These are phyloP conservation scores for Puma concolor DNA, from an alignment of 2,113 vertebrate genomes.

Conservation along the genomic window DNA sequence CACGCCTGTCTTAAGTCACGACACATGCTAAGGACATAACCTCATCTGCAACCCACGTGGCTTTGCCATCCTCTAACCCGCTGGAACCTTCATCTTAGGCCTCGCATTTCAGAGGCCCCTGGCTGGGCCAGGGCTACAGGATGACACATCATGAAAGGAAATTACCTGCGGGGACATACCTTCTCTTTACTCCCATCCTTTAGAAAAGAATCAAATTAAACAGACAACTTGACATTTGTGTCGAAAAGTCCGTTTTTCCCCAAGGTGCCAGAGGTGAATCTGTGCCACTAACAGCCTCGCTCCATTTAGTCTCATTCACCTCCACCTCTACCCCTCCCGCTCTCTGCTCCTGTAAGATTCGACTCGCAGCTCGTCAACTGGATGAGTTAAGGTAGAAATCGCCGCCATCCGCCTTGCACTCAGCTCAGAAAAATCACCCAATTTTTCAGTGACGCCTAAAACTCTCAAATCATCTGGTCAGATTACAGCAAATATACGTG, in stretches of 20 bases:
- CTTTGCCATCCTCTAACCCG: not conserved
- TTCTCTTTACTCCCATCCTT: not conserved
- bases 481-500: slow-evolving; percentile 53
- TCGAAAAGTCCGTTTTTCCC: not conserved
- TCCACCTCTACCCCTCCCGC: not conserved
- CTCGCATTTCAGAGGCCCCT: not conserved
- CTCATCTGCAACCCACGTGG: not conserved
- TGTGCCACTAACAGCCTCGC: not conserved
- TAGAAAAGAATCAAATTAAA: slow-evolving; percentile 1
- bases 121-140: not conserved
- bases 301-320: not conserved
- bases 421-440: slow-evolving; percentile 54
- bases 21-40: not conserved
- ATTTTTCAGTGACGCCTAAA: slow-evolving; percentile 55
- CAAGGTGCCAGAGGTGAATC: not conserved
- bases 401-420: slow-evolving; percentile 55
- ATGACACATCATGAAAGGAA: not conserved
- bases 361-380: slow-evolving; percentile 21
- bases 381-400: slow-evolving; percentile 57
- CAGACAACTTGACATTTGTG: not conserved
- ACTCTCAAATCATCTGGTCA: slow-evolving; percentile 41
- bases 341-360: not conserved
- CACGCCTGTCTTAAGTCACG: not conserved
- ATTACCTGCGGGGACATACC: not conserved
- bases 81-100: not conserved